These are phyloP conservation scores for Delichon dasypus DNA, from an alignment of 2,797 vertebrate species.

Conservation along the genomic window DNA sequence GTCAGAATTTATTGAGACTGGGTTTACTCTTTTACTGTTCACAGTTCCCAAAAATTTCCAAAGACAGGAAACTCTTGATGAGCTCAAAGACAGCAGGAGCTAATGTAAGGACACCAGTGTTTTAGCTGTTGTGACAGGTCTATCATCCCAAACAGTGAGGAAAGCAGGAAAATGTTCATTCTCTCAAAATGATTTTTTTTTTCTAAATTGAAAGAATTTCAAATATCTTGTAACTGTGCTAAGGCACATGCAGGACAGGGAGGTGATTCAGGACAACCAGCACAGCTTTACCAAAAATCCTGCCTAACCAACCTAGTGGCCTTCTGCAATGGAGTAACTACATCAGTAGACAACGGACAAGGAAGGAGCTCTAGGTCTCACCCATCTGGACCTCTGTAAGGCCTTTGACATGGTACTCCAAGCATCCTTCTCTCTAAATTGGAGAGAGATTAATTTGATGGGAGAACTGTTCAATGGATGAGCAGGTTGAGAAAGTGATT, in stretches of 20 bases:
- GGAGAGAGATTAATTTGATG: background rate
- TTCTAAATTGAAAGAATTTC: background rate
- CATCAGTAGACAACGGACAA: background rate
- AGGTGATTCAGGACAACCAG: background rate
- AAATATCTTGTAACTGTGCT: background rate
- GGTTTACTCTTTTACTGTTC: background rate
- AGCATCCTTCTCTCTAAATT: background rate
- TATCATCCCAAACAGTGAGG: background rate
- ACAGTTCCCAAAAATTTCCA: background rate
- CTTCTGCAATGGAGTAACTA: background rate
- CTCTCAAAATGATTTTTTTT: background rate
- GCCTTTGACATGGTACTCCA: background rate
- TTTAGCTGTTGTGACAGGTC: background rate
- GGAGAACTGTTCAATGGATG: fast-evolving
- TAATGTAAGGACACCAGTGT: background rate
- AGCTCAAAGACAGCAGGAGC: background rate
- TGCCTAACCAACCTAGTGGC: background rate
- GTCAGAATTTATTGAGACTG: background rate
- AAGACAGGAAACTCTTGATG: background rate
- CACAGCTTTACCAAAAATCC: background rate
- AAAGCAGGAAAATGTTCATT: background rate
- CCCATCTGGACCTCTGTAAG: background rate
- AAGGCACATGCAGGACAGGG: background rate
- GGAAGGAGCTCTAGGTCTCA: background rate
- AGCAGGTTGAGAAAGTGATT: background rate